Evolutionary conservation across 2,888 invertebrate species (phyloP), one percentile per base, ranked within the genome.

Genomic region (Apocheima hispidaria): DNA sequence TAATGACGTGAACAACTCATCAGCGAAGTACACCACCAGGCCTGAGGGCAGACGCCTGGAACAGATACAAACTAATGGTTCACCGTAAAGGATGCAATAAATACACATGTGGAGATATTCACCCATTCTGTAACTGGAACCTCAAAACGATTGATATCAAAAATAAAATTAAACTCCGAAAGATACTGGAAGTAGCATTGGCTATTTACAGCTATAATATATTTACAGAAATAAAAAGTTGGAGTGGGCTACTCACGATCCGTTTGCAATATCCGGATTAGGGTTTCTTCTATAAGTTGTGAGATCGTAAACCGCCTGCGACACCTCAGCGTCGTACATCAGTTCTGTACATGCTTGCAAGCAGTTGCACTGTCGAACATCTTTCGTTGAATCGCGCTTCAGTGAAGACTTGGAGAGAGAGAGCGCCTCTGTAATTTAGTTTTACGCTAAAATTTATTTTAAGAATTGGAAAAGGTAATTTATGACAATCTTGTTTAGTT

Each of bases 301-400:
- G 46, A 78, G 74, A 54, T 80, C 76, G 44, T 79, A 95, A 65
- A 94, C 93, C 0, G 94, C 94, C 72, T 95, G 95, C 0, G 95
- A 95, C 1, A 94, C 94, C 77, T 95, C 95, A 0, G 94, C 94
- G 63, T 94, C 94, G 71, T 95, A 95, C 10, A 92, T 90, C 51
- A 95, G 83, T 1, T 94, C 94, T 0, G 94, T 94, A 74, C 95
- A 95, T 0, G 94, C 87, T 74, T 94, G 93, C 21, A 94, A 74
- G 66, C 94, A 94, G 69, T 93, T 84, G 70, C 94, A 94, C 6
- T 64, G 44, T 20, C 67, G 52, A 21, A 70, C 54, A 12, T 58
- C 38, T 12, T 61, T 23, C 6, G 51, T 51, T 18, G 55, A 48
- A 10, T 58, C 28, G 1, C 40, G 48, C 28, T 60, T 56, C 7